phyloP scores from a whole-genome alignment of 2,113 vertebrate genomes.

The Dolichotis patagonum region DNA sequence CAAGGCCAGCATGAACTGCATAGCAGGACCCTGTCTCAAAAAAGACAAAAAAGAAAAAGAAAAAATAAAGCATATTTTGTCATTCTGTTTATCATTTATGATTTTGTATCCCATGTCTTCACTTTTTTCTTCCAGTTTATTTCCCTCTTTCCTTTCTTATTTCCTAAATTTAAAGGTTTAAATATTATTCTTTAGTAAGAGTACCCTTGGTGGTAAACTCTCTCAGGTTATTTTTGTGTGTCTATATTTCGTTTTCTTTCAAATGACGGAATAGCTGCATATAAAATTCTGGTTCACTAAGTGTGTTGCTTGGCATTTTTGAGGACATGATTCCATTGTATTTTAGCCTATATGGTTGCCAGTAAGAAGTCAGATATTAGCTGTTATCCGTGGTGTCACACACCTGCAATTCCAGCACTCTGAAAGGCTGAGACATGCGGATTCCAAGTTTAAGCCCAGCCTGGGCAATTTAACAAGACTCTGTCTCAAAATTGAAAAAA shows the following conservation, averaged over 20 bases:
- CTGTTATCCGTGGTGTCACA: too few relatives aligned
- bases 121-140: not conserved
- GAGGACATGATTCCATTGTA: not conserved
- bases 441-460: not conserved
- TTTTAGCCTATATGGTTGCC: not conserved
- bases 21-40: too few relatives aligned
- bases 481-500: not conserved
- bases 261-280: not conserved
- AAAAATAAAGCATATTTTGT: not conserved
- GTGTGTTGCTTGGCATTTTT: not conserved
- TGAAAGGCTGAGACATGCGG: not conserved
- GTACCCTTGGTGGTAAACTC: not conserved
- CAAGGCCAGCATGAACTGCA: too few relatives aligned
- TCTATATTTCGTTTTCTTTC: conserved; percentile 18
- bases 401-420: not conserved
- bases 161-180: conserved; percentile 2
- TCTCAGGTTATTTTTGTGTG: not conserved
- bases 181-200: not conserved
- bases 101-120: not conserved
- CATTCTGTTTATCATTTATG: not conserved
- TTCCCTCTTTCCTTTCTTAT: not conserved
- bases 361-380: not conserved
- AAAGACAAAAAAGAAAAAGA: too few relatives aligned
- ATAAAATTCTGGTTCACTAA: conserved; percentile 41
- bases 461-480: not conserved